Evolutionary conservation across 1,140 invertebrate genomes (phyloP), one percentile per base, ranked within the genome.

Genomic region (Fopius arisanus): DNA sequence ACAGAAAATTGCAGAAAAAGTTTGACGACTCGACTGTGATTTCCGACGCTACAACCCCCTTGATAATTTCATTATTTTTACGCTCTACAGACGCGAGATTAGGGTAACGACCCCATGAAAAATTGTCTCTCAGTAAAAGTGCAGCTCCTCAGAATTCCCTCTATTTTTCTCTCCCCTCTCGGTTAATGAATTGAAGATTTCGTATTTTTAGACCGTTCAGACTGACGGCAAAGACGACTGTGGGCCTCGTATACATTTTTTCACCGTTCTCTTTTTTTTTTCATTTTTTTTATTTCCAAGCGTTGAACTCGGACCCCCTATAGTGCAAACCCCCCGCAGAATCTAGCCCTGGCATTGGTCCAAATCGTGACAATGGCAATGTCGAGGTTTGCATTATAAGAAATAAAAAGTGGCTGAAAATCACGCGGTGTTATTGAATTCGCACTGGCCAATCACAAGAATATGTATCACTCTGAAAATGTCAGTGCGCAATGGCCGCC

Each of bases 321-420:
- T 14, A 9, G 26, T 65, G 28, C 5, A 26, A 51, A 72, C 71
- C 68, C 70, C 78, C 75, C 28, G 75, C 65, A n/a, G 68, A 74
- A 59, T 65, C 59, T 21, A 63, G 40, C 66, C 26, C 66, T 72
- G 75, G 70, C 75, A 84, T 84, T 84, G 83, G 83, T 83, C 80
- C 76, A 74, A 70, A 73, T 40, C 41, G 33, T 21, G 78, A 83
- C 81, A 83, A 86, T 67, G 67, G 37, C 54, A 62, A 67, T 48
- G 48, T 41, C 16, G 33, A 65, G 41, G 65, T 70, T 70, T 41
- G 37, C 21, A 31, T 37, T 43, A 59, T 14, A 31, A 65, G 29
- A 33, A 79, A 54, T 74, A 54, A 78, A 73, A 75, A 63, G 76
- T 71, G 40, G 29, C 65, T 16, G 28, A 31, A n/a, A 31, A 16